Percentiles rank a stretch among this genome's conserved stretches.
Conservation (phyloP, 2,797 vertebrate genomes). For the Falco rusticolus region DNA sequence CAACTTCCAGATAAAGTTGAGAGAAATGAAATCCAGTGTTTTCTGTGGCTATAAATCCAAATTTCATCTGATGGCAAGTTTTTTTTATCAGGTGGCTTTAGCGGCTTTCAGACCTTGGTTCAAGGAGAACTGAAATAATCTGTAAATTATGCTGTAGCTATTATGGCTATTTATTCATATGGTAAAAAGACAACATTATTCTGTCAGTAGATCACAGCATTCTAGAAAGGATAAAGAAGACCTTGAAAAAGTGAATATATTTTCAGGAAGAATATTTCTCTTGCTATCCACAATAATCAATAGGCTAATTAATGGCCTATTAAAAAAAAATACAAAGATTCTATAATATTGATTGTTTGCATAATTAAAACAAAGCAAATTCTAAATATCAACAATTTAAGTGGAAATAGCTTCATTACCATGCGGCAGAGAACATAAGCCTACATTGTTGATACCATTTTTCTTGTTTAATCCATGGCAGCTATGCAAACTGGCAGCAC, state of each 20-base stretch:
- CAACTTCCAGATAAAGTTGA: slow-evolving; percentile 30
- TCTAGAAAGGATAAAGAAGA: slow-evolving; percentile 7
- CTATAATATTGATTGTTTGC: slow-evolving; percentile 65
- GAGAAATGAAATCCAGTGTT: slow-evolving; percentile 23
- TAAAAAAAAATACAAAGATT: slow-evolving; percentile 26
- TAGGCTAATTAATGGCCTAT: slow-evolving; percentile 60
- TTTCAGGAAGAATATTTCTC: slow-evolving; percentile 32
- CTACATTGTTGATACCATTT: slow-evolving; percentile 60
- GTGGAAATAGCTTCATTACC: slow-evolving; percentile 52
- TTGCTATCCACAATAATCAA: slow-evolving; percentile 3
- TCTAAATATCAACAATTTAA: slow-evolving; percentile 63
- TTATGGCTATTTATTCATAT: slow-evolving; percentile 42
- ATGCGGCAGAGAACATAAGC: neutral
- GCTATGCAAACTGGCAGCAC: slow-evolving; percentile 63
- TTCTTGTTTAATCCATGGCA: slow-evolving; percentile 65
- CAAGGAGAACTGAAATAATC: slow-evolving; percentile 48
- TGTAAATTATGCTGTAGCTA: slow-evolving; percentile 49
- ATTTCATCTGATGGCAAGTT: slow-evolving; percentile 5
- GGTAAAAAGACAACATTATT: slow-evolving; percentile 28
- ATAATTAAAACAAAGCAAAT: slow-evolving; percentile 66
- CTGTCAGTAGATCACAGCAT: slow-evolving; percentile 27
- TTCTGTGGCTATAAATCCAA: slow-evolving; percentile 21
- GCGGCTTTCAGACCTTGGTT: slow-evolving; percentile 41
- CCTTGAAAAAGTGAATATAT: slow-evolving; percentile 18
- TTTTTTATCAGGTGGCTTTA: slow-evolving; percentile 7